These are phyloP conservation scores for Mamestra brassicae DNA, from an alignment of 2,888 invertebrate genomes.

Conservation along the genomic window DNA sequence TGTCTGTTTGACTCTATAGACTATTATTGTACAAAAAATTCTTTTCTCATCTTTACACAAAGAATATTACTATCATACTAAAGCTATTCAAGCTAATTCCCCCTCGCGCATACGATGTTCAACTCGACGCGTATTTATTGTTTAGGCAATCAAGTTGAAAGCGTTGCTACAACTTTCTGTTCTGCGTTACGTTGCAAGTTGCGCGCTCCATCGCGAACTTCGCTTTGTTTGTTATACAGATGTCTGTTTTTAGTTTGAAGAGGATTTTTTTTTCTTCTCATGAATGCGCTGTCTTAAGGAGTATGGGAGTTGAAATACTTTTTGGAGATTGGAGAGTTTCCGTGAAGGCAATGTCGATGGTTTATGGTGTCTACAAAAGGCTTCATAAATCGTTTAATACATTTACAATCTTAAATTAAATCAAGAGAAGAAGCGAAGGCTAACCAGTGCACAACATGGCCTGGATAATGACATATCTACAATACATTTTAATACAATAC, in stretches of 20 bases:
- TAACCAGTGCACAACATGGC: too few relatives aligned
- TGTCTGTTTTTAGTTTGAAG: slow-evolving; percentile 67
- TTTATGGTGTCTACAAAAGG: too few relatives aligned
- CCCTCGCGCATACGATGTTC: slow-evolving; percentile 49
- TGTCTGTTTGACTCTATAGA: too few relatives aligned
- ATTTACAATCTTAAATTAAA: too few relatives aligned
- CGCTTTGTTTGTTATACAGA: slow-evolving; percentile 64
- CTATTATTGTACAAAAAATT: neutral
- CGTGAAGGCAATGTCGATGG: too few relatives aligned
- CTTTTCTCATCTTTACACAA: neutral
- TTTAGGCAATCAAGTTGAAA: slow-evolving; percentile 85
- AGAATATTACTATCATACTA: neutral
- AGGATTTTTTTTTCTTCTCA: slow-evolving; percentile 57
- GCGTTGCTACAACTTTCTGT: slow-evolving; percentile 68
- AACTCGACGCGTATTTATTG: slow-evolving; percentile 79
- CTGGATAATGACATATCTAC: too few relatives aligned
- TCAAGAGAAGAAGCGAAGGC: too few relatives aligned
- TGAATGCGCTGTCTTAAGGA: slow-evolving; percentile 30
- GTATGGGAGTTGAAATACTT: slow-evolving; percentile 26
- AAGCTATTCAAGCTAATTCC: slow-evolving; percentile 33
- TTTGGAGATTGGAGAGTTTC: slow-evolving; percentile 1
- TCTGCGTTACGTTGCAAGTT: slow-evolving; percentile 58
- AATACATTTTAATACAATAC: too few relatives aligned
- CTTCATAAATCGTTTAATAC: too few relatives aligned
- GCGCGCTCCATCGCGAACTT: slow-evolving; percentile 59